Base-by-base conservation (phyloP, 2,888 invertebrate genomes). In the Pardosa pseudoannulata region DNA sequence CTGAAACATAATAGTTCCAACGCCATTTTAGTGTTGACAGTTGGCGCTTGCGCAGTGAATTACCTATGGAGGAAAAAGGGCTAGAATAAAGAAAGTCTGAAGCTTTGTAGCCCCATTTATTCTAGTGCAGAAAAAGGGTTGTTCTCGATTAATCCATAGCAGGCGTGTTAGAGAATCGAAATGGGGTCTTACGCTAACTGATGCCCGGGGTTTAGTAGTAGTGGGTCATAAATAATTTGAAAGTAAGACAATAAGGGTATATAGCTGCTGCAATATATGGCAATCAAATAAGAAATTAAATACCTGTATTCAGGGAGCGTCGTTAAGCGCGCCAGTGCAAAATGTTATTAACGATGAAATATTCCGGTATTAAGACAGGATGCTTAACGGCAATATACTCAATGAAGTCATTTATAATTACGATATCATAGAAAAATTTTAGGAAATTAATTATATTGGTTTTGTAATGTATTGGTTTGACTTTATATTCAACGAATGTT, bases 81-180 rank as follows among this genome's bases (percentile, higher is more conserved):
- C 56, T 23, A 56, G 56, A 56, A 56, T 56, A 56, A 56, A 56
- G 56, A 56, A 56, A 56, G 56, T 56, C 56, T 16, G 23, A 23
- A 56, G 56, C 56, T 56, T 56, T 56, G 56, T 56, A 56, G 56
- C 56, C 56, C 56, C 23, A 56, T 56, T 56, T 56, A 56, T 56
- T 56, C 56, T 56, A 56, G 56, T 23, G 56, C 56, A 56, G 56
- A 56, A 56, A 46, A 56, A 56, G 56, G 56, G 56, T 56, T 56
- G 56, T 56, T 56, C 56, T 23, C 56, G 56, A 56, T 56, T 56
- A 56, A 56, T 56, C 56, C 56, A 56, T 23, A 56, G 56, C 56
- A 56, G 16, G 56, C 56, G 56, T 56, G 56, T 56, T 56, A 56
- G 56, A 56, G 56, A 56, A 56, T 56, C 23, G 56, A 56, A 56